phyloP scores from a whole-genome alignment of 1,140 invertebrate genomes.

The Zophobas morio region DNA sequence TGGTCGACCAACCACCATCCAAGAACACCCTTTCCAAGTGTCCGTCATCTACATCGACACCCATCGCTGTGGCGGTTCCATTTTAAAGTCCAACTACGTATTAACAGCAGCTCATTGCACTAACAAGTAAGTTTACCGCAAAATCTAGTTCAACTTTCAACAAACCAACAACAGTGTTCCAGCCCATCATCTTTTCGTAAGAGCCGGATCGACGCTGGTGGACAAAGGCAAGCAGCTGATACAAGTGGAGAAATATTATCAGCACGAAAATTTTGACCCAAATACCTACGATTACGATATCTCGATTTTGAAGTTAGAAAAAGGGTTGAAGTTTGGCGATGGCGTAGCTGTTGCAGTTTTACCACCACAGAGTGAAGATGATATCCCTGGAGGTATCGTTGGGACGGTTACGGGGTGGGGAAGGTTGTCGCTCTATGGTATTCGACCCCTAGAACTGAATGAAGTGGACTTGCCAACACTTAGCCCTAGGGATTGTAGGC shows the following conservation, averaged over 20 bases:
- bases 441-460: constrained; percentile 17
- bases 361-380: not conserved
- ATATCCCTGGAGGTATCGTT: not conserved
- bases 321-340: not conserved
- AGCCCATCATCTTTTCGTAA: constrained; percentile 15
- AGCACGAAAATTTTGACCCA: constrained; percentile 23
- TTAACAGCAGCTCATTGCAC: too few relatives aligned
- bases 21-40: too few relatives aligned
- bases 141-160: too few relatives aligned
- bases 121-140: too few relatives aligned
- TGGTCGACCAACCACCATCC: too few relatives aligned
- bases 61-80: too few relatives aligned
- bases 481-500: not conserved
- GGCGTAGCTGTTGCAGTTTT: not conserved
- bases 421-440: not conserved
- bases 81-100: too few relatives aligned
- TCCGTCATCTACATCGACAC: too few relatives aligned
- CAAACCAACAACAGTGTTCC: not conserved
- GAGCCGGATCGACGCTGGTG: constrained; percentile 35
- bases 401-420: constrained; percentile 31
- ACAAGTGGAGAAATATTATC: not conserved
- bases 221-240: constrained; percentile 7
- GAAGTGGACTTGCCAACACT: constrained; percentile 9
- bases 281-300: constrained; percentile 45
- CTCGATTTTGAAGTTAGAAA: constrained; percentile 17